Evolutionary conservation across 2,888 invertebrate species (phyloP).

Genomic region (Resseliella maxima): DNA sequence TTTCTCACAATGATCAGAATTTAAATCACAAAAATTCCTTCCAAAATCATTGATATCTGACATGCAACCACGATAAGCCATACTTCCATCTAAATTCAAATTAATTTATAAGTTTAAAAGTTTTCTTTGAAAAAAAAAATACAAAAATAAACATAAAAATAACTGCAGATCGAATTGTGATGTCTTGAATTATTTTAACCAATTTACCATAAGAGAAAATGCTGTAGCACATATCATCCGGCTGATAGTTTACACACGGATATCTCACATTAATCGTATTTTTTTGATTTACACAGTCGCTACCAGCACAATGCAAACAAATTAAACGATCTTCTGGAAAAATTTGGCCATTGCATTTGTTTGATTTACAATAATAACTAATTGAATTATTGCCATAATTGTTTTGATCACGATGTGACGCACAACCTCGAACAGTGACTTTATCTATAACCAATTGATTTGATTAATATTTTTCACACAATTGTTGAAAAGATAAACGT

Average conservation of each 20-base stretch:
- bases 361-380: not conserved
- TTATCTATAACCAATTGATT: not conserved
- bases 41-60: not conserved
- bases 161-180: too few species aligned
- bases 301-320: slow-evolving; percentile 10
- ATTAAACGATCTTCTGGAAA: slow-evolving; percentile 24
- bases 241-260: not conserved
- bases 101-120: not conserved
- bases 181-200: too few species aligned
- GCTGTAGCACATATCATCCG: not conserved
- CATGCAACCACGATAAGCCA: not conserved
- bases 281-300: not conserved
- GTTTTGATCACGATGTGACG: not conserved
- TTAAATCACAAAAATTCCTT: not conserved
- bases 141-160: too few species aligned
- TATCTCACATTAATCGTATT: not conserved
- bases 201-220: slow-evolving; percentile 2
- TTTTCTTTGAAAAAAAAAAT: not conserved
- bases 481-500: too few species aligned
- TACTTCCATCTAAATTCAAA: not conserved
- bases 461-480: too few species aligned
- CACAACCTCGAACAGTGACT: not conserved
- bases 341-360: slow-evolving; percentile 33
- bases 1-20: not conserved
- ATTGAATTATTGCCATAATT: not conserved